A percentile compares a stretch with the other conserved stretches of the same genome.
phyloP scores from a whole-genome alignment of 2,888 invertebrate species.

The Polydrusus pterygomalis region DNA sequence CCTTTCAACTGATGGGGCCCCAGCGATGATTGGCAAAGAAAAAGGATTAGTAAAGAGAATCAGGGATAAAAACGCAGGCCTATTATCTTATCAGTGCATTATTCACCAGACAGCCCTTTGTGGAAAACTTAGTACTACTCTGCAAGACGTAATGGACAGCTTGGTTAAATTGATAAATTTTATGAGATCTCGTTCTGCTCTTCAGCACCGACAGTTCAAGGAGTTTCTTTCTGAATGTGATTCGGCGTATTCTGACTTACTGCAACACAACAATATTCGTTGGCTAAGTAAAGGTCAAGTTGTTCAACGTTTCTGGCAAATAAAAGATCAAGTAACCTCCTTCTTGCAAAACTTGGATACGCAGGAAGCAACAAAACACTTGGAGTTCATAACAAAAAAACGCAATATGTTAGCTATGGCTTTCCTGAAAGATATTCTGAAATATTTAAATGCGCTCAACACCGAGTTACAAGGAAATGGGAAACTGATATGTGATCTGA shows the following conservation, averaged over 20 bases:
- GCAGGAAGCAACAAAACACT: conserved; percentile 59
- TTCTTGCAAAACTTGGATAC: conserved; percentile 60
- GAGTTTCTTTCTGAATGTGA: conserved; percentile 44
- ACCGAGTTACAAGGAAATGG: conserved; percentile 41
- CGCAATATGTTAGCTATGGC: conserved; percentile 24
- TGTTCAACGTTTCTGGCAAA: conserved; percentile 39
- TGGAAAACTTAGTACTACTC: conserved; percentile 55
- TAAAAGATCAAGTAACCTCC: conserved; percentile 11
- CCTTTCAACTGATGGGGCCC: conserved; percentile 6
- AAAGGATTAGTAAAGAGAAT: conserved; percentile 4
- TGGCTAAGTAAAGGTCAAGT: conserved; percentile 60
- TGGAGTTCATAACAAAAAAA: conserved; percentile 48
- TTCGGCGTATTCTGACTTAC: conserved; percentile 62
- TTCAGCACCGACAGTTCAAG: conserved; percentile 56
- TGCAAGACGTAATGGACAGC: conserved; percentile 57
- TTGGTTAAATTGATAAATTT: conserved; percentile 59
- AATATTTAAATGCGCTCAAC: conserved; percentile 30
- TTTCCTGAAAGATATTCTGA: conserved; percentile 24
- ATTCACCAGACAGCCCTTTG: conserved; percentile 59
- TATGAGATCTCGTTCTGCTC: conserved; percentile 58
- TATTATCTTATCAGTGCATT: conserved; percentile 57
- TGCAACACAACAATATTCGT: conserved; percentile 60
- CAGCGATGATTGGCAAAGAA: conserved; percentile 11
- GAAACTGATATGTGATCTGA: conserved; percentile 59
- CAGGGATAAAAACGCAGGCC: conserved; percentile 48